Evolutionary conservation across 2,888 invertebrate genomes (phyloP).

Genomic region (Lithophane ornitopus): DNA sequence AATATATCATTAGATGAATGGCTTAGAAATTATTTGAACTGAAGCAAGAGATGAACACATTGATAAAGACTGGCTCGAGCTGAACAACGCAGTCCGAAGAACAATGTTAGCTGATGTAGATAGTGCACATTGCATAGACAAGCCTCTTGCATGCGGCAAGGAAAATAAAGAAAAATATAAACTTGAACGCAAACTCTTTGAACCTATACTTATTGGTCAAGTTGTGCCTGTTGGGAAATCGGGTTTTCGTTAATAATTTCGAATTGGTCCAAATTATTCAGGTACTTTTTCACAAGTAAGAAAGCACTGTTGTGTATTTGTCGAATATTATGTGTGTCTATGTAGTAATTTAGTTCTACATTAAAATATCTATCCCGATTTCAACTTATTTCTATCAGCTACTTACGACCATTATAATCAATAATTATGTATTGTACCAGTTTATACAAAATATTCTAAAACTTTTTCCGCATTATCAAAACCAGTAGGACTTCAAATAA

Average conservation of each 20-base stretch:
- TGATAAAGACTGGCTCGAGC: conserved; percentile 26
- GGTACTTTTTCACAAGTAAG: not conserved
- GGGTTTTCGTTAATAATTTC: not conserved
- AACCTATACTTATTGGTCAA: not conserved
- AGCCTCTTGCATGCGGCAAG: not conserved
- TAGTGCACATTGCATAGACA: conserved; percentile 20
- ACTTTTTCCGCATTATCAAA: not conserved
- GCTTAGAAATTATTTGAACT: conserved; percentile 16
- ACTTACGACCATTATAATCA: not conserved
- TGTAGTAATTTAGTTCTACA: not conserved
- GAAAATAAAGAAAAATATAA: conserved; percentile 1
- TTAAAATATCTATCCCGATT: too few species aligned
- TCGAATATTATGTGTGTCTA: not conserved
- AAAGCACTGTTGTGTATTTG: not conserved
- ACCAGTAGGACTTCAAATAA: conserved; percentile 5
- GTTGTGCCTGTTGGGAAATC: conserved; percentile 17
- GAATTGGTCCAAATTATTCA: not conserved
- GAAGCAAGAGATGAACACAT: conserved; percentile 34
- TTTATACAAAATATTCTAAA: not conserved
- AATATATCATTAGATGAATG: not conserved
- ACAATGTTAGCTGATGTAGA: conserved; percentile 49
- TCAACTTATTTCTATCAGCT: not conserved
- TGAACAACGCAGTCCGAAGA: conserved; percentile 42
- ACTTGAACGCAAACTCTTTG: not conserved
- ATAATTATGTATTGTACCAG: not conserved